These are phyloP conservation scores for Amblyjoppa fuscipennis DNA, from an alignment of 2,888 invertebrate genomes.

Conservation along the genomic window DNA sequence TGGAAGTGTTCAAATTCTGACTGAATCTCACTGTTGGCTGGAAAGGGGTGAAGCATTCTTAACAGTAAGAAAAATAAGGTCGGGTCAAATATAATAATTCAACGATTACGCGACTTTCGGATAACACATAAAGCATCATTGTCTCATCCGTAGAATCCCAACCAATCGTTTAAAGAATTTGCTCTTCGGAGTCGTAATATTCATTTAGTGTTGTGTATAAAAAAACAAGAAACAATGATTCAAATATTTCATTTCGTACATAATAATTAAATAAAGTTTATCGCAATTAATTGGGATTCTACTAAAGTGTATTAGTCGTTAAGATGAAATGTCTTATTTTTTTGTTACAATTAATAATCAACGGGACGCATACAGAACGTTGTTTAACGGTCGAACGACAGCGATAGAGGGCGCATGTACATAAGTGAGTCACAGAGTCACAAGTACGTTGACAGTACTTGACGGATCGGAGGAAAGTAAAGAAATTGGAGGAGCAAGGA, in stretches of 20 bases:
- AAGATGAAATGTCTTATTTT: constrained; percentile 8
- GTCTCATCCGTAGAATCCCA: constrained; percentile 57
- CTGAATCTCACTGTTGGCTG: too few relatives aligned
- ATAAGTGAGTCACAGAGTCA: constrained; percentile 15
- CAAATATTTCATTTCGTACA: neutral
- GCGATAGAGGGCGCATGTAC: constrained; percentile 40
- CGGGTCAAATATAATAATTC: neutral
- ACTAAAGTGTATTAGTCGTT: constrained; percentile 15
- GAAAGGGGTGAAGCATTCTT: neutral
- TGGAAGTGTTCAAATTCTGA: too few relatives aligned
- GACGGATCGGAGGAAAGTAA: constrained; percentile 32
- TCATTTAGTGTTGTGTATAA: neutral
- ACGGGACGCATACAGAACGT: constrained; percentile 34
- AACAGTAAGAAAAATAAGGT: neutral
- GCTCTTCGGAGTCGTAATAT: neutral
- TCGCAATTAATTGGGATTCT: constrained; percentile 16
- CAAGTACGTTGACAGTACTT: constrained; percentile 25
- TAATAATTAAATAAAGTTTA: neutral
- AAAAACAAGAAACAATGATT: neutral
- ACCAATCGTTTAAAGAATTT: constrained; percentile 17
- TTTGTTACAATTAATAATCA: constrained; percentile 23
- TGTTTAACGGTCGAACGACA: constrained; percentile 55
- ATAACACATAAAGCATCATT: constrained; percentile 63
- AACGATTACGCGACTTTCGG: constrained; percentile 24
- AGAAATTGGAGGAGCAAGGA: constrained; percentile 59